A percentile compares a stretch with the other conserved stretches of the same genome.
Conservation (phyloP, 2,797 vertebrate species). For the Coreius guichenoti region DNA sequence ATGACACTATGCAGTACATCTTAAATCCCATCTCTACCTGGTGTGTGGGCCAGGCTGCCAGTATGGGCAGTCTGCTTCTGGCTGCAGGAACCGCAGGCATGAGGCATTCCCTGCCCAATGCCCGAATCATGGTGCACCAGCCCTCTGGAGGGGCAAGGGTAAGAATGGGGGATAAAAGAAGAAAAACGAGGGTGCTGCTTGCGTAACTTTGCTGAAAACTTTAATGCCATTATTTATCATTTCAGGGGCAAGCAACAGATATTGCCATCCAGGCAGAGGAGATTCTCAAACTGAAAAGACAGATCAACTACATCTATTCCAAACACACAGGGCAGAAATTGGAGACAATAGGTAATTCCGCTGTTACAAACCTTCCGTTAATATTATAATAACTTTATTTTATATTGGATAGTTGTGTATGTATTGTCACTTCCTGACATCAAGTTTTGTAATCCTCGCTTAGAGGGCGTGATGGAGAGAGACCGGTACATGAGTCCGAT, state of each 20-base stretch:
- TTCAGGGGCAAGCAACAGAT: conserved; percentile 93
- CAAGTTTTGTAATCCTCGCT: background rate
- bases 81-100: conserved; percentile 87
- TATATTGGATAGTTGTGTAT: background rate
- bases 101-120: conserved; percentile 93
- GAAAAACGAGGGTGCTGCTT: background rate
- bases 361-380: background rate
- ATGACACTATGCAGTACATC: conserved; percentile 97
- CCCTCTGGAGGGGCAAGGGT: conserved; percentile 90
- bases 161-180: conserved; percentile 57
- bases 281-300: conserved; percentile 90
- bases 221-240: background rate
- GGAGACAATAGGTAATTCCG: conserved; percentile 81
- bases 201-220: background rate
- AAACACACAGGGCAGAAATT: conserved; percentile 91
- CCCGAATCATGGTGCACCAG: conserved; percentile 95
- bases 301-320: conserved; percentile 87
- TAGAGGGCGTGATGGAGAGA: conserved; percentile 88
- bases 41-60: conserved; percentile 96
- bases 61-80: conserved; percentile 93
- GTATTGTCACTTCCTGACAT: background rate
- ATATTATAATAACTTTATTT: background rate
- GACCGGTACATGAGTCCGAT: conserved; percentile 95
- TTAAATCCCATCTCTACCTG: conserved; percentile 94
- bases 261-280: conserved; percentile 96